Base-by-base conservation (phyloP, 2,888 invertebrate species). In the Arge pagana region DNA sequence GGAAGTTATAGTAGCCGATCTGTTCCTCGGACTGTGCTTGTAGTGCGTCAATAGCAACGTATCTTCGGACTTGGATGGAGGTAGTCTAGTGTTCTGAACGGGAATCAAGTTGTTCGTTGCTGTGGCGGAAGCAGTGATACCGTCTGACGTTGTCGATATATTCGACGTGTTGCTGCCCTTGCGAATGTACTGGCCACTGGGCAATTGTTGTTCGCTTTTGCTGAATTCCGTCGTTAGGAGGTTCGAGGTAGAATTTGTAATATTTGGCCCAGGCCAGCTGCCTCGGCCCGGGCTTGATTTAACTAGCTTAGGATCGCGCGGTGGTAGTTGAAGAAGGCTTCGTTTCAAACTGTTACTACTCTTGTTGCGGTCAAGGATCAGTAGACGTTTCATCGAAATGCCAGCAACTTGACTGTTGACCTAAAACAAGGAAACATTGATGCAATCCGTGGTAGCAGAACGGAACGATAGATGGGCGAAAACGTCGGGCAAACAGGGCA, bases 241-340 rank as follows among this genome's bases (percentile, higher is more conserved):
- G 62, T 80, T 82, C 74, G 61, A 80, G 74, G 35, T 82, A 76
- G 81, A 80, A 1, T 82, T 83, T 0, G 79, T 79, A 4, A 80
- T 75, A 35, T 86, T 87, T 0, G 91, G 91, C 0, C 92, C 92
- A 0, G 92, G 91, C 92, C 92, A 93, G 3, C 90, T 90, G 0
- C 92, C 92, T 39, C 92, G 80, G 0, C 90, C 89, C 0, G 89
- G 87, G 13, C 87, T 87, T 1, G 86, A 86, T 75, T 90, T 90
- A 0, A 84, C 85, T 26, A 87, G 83, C 68, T 90, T 90, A 0
- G 84, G 83, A 66, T 90, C 90, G 30, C 89, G 80, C 0, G 87
- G 83, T 1, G 87, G 87, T 58, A 87, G 79, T 72, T 88, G 87
- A 0, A 88, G 77, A 16, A 87, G 77, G 58, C 80, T 83, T 7